A percentile compares a stretch with the other conserved stretches of the same genome.
Conservation (phyloP, 2,113 vertebrate species). For the Phylloscopus trochiloides region DNA sequence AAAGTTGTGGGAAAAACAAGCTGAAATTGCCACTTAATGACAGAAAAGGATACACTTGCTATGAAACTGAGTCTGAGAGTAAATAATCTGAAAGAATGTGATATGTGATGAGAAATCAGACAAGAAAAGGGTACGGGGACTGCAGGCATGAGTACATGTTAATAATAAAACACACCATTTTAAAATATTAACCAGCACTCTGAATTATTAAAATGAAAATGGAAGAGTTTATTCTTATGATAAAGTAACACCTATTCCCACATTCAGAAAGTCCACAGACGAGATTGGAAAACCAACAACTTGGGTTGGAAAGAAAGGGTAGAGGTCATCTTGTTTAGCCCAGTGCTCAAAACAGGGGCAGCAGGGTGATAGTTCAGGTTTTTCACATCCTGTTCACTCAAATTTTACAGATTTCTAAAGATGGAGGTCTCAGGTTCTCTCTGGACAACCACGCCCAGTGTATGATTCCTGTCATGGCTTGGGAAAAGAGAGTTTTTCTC, state of each 20-base stretch:
- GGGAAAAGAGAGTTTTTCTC: neutral
- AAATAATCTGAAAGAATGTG: neutral
- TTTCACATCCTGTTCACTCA: neutral
- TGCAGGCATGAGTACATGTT: neutral
- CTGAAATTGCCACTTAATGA: neutral
- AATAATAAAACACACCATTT: neutral
- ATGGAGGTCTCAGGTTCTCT: rapidly evolving
- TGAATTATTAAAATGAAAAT: constrained; percentile 48
- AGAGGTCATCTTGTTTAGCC: neutral
- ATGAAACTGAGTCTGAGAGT: neutral
- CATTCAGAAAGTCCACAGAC: neutral
- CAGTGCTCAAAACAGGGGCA: neutral
- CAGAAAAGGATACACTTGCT: neutral
- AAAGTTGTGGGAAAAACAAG: neutral
- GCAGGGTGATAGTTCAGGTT: neutral
- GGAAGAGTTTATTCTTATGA: neutral
- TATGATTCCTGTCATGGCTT: rapidly evolving
- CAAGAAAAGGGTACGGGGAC: neutral
- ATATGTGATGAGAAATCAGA: neutral
- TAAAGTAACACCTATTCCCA: neutral
- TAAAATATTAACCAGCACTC: constrained; percentile 16
- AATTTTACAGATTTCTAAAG: neutral
- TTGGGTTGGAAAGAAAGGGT: neutral
- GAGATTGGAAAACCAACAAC: neutral
- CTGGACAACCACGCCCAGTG: neutral